These are phyloP conservation scores for Trachymyrmex septentrionalis DNA, from an alignment of 1,140 invertebrate species.

Conservation along the genomic window DNA sequence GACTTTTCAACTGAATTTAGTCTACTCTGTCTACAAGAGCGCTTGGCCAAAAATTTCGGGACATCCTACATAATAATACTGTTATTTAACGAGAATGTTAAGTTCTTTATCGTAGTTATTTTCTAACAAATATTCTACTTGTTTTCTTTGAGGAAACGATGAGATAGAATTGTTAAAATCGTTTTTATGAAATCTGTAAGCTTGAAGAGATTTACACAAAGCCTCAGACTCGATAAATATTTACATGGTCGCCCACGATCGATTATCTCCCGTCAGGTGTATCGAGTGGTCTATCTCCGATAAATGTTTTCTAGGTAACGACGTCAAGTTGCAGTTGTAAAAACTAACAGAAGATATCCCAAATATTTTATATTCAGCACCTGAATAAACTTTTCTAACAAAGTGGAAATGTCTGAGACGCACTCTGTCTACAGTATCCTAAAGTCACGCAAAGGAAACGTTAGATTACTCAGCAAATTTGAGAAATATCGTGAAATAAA, in stretches of 20 bases:
- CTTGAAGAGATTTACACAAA: not conserved
- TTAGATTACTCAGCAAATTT: slow-evolving; percentile 4
- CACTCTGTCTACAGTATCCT: not conserved
- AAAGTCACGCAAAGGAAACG: not conserved
- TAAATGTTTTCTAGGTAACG: slow-evolving; percentile 26
- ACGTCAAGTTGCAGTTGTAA: not conserved
- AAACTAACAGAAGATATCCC: slow-evolving; percentile 9
- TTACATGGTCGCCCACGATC: slow-evolving; percentile 4
- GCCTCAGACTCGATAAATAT: not conserved
- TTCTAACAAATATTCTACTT: not conserved
- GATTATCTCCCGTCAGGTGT: slow-evolving; percentile 23
- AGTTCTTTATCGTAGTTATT: slow-evolving; percentile 3
- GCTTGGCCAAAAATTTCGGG: too few species aligned
- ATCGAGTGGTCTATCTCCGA: slow-evolving; percentile 21
- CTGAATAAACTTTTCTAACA: slow-evolving; percentile 20
- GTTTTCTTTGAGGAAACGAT: not conserved
- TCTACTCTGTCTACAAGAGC: too few species aligned
- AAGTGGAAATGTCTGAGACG: not conserved
- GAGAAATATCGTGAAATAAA: not conserved
- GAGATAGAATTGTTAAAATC: not conserved
- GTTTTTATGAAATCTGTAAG: not conserved
- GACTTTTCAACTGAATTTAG: too few species aligned
- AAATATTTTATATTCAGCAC: slow-evolving; percentile 28
- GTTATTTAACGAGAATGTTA: not conserved
- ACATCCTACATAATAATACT: not conserved